Conservation (phyloP, 1,140 invertebrate species). For the Batillaria attramentaria region DNA sequence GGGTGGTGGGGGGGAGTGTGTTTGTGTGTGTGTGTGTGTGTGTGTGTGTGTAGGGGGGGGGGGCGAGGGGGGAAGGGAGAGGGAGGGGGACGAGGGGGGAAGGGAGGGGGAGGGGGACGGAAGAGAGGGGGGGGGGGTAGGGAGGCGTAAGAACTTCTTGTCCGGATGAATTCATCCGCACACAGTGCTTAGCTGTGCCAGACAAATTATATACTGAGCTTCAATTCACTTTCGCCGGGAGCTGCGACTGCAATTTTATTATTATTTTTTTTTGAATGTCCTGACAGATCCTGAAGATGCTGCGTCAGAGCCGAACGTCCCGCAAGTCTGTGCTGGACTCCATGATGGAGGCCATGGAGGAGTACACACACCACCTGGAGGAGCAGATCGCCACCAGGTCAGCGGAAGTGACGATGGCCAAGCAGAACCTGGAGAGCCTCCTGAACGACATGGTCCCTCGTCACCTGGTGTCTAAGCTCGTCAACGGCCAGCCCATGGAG, state of each 20-base stretch:
- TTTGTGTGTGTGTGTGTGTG: conserved; percentile 1
- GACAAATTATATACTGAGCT: too few relatives aligned
- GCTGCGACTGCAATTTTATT: too few relatives aligned
- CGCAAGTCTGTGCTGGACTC: conserved; percentile 52
- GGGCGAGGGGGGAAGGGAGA: too few relatives aligned
- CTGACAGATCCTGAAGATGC: conserved; percentile 38
- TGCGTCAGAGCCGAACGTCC: conserved; percentile 28
- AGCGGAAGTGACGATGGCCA: conserved; percentile 35
- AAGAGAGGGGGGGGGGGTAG: too few relatives aligned
- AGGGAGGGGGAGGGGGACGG: too few relatives aligned
- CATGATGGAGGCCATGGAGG: conserved; percentile 59
- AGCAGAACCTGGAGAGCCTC: conserved; percentile 32
- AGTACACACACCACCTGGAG: conserved; percentile 54
- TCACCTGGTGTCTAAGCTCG: conserved; percentile 22
- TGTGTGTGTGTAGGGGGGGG: conserved; percentile 12
- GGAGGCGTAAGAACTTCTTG: too few relatives aligned
- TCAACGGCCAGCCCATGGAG: conserved; percentile 9
- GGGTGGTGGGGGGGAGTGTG: background rate
- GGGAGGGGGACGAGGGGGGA: too few relatives aligned
- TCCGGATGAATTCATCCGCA: too few relatives aligned
- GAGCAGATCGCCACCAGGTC: conserved; percentile 39
- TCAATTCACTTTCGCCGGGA: too few relatives aligned
- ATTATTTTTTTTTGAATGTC: background rate
- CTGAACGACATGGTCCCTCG: conserved; percentile 23
- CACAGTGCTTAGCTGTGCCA: too few relatives aligned